Evolutionary conservation across 2,888 invertebrate genomes (phyloP), one percentile per base, ranked within the genome.

Genomic region (Leptinotarsa haldemani): DNA sequence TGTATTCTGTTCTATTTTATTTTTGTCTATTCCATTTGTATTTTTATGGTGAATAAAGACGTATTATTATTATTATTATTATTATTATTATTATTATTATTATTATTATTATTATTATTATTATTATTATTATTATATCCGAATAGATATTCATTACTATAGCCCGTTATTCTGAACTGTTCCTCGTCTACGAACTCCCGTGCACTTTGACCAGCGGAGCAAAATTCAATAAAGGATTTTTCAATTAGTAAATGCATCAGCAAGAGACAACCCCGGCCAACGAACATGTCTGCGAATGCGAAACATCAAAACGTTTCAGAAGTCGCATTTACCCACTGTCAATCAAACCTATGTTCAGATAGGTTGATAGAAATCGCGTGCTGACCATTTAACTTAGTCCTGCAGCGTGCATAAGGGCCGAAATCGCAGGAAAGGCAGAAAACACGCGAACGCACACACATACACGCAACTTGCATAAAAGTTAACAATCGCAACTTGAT

Each of bases 401-500:
- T 79, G 75, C 68, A 78, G 77, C 72, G 73, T 77, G 74, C 83
- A 80, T 84, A 85, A 83, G 84, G 85, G 79, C 78, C 78, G 83
- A 74, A 86, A 80, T 87, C 83, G 84, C 81, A 79, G 79, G 79
- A 78, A 81, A 77, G 73, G 61, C 68, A 76, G 74, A 77, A 75
- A 79, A 79, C 86, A 86, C 86, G 87, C 86, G 79, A 85, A 85
- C 84, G 85, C 86, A 85, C 80, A 40, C 40, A 40, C 40, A 40
- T 80, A 76, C 87, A 86, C 86, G 86, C 86, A 86, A 85, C 85
- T 85, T 85, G 86, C 86, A 86, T 85, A 85, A 40, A 40, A 86
- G 84, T 84, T 83, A 83, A 83, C 83, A 83, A 83, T 82, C 81
- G 78, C 68, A 79, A 83, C 80, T 81, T 82, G 82, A 80, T 81